These are phyloP conservation scores for Drosophila lacicola DNA, from an alignment of 2,888 invertebrate genomes.

Conservation along the genomic window DNA sequence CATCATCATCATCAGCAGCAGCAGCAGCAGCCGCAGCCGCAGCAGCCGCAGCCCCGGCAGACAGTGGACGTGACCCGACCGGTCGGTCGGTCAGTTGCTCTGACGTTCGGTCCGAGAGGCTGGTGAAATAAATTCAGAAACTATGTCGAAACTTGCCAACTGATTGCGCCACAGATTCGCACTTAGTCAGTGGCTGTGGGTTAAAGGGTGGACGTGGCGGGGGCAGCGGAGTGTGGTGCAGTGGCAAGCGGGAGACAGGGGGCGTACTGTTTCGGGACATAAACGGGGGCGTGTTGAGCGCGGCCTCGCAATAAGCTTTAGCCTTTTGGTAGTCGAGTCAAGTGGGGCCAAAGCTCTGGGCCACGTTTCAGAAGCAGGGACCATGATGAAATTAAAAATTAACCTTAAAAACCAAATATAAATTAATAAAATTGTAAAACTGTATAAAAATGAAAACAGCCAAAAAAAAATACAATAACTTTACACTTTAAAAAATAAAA, in stretches of 20 bases:
- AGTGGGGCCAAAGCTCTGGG: constrained; percentile 61
- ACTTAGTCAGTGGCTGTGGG: constrained; percentile 74
- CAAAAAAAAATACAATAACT: background rate
- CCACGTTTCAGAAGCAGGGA: constrained; percentile 44
- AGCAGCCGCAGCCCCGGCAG: constrained; percentile 28
- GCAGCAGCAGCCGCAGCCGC: constrained; percentile 59
- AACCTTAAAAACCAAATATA: constrained; percentile 13
- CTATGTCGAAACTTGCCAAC: constrained; percentile 73
- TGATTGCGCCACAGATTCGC: constrained; percentile 82
- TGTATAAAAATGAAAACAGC: background rate
- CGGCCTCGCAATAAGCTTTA: constrained; percentile 73
- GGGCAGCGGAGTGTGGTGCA: constrained; percentile 1
- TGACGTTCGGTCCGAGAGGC: constrained; percentile 28
- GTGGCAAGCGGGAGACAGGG: constrained; percentile 33
- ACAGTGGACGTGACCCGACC: constrained; percentile 72
- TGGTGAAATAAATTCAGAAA: constrained; percentile 79
- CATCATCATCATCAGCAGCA: constrained; percentile 72
- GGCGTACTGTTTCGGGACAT: constrained; percentile 64
- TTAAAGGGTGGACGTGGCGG: constrained; percentile 3
- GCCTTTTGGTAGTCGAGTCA: constrained; percentile 71
- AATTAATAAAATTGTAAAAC: constrained; percentile 16
- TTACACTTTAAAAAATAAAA: background rate
- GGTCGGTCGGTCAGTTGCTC: constrained; percentile 35
- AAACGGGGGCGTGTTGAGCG: constrained; percentile 78
- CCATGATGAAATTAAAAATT: constrained; percentile 34